Evolutionary conservation across 2,113 vertebrate species (phyloP), one percentile per base, ranked within the genome.

Genomic region (Hypanus sabinus): DNA sequence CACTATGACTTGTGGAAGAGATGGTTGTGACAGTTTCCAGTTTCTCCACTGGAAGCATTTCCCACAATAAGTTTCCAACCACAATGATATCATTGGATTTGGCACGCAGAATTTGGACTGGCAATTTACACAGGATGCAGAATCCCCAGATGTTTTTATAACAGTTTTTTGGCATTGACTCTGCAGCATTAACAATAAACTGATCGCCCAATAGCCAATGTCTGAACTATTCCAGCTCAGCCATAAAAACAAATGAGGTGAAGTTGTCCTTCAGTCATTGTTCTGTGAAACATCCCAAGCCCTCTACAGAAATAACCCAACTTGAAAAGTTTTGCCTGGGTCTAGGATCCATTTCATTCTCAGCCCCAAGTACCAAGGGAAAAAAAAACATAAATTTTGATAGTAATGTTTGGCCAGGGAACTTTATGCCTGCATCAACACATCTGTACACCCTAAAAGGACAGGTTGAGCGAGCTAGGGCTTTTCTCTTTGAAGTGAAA

Each of bases 61-160:
- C 16, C 30, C n/a, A 68, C 60, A 90, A n/a, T 65, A 90, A 65
- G 33, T 90, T 90, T 90, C 85, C 85, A 90, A 90, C 85, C 85
- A 65, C 85, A 90, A 90, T 90, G 85, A 90, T n/a, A 68, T 90
- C 60, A 90, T 90, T 65, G 14, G 46, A 6, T 30, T 62, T 65
- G 85, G 85, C 60, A 90, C 20, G 85, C 33, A 62, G 85, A n/a
- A 88, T 11, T 24, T 90, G 85, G n/a, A 90, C 33, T 90, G 60
- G 85, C 62, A 90, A 16, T 65, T 46, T 60, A 57, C 60, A 62
- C 30, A 12, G 8, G 27, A 30, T 30, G n/a, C 60, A 33, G 60
- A 90, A 88, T 62, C 83, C 57, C 30, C 30, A 33, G 60, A 16
- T 36, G n/a, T n/a, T 36, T 36, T 2, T 4, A n/a, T 79, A 36